Evolutionary conservation across 2,888 invertebrate species (phyloP).

Genomic region (Drosophila neotestacea): DNA sequence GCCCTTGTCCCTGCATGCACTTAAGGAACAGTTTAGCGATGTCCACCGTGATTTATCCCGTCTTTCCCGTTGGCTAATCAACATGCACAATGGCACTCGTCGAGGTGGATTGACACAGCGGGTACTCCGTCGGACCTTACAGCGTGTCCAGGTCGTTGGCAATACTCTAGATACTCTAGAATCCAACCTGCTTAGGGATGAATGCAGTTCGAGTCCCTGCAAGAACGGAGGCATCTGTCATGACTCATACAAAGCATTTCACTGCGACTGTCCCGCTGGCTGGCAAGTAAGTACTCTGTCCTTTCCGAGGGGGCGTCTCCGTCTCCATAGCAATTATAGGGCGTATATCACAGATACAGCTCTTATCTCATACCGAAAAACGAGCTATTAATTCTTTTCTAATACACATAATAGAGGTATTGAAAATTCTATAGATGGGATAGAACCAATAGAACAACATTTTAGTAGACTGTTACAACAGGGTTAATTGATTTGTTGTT

Average conservation of each 20-base stretch:
- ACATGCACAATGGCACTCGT: constrained; percentile 58
- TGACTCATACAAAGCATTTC: constrained; percentile 89
- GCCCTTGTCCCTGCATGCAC: constrained; percentile 41
- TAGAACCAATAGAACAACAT: too few relatives aligned
- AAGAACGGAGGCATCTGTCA: constrained; percentile 93
- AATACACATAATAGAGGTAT: background rate
- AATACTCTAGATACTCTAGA: constrained; percentile 49
- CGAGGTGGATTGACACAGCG: constrained; percentile 45
- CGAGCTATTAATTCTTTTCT: background rate
- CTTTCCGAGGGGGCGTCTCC: constrained; percentile 41
- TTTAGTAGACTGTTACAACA: too few relatives aligned
- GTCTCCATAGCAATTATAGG: background rate
- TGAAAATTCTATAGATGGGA: background rate
- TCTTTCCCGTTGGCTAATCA: constrained; percentile 47
- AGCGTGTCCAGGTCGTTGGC: constrained; percentile 54
- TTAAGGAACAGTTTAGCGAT: constrained; percentile 59
- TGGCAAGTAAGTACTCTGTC: constrained; percentile 86
- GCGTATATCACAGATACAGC: background rate
- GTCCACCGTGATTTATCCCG: constrained; percentile 63
- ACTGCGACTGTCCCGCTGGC: constrained; percentile 90
- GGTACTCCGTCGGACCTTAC: constrained; percentile 57
- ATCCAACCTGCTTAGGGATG: constrained; percentile 50
- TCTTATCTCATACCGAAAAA: constrained; percentile 22
- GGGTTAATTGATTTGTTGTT: too few relatives aligned
- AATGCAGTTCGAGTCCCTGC: constrained; percentile 88